These are phyloP conservation scores for Metopolophium dirhodum DNA, from an alignment of 1,140 invertebrate species.

Conservation along the genomic window DNA sequence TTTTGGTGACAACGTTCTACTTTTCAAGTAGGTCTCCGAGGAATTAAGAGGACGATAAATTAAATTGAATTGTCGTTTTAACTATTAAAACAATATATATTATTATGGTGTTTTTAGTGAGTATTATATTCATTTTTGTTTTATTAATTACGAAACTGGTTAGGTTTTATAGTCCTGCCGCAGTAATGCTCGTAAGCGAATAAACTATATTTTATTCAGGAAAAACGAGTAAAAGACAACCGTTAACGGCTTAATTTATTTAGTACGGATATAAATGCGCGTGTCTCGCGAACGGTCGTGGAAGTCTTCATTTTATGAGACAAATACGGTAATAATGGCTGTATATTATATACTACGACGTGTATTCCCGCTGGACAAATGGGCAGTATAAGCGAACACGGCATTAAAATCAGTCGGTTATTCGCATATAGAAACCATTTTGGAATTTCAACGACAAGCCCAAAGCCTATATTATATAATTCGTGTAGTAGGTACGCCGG, in stretches of 20 bases:
- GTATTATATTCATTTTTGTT: not conserved
- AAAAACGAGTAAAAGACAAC: slow-evolving; percentile 39
- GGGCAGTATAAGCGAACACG: not conserved
- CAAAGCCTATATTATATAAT: not conserved
- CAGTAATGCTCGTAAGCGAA: slow-evolving; percentile 8
- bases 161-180: slow-evolving; percentile 33
- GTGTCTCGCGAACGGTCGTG: not conserved
- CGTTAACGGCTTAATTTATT: slow-evolving; percentile 53
- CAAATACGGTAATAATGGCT: not conserved
- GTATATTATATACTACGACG: not conserved
- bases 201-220: slow-evolving; percentile 13
- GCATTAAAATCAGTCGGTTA: not conserved
- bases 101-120: not conserved
- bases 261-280: slow-evolving; percentile 4
- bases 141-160: slow-evolving; percentile 51
- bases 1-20: slow-evolving; percentile 19
- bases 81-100: not conserved
- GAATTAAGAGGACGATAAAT: slow-evolving; percentile 36
- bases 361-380: not conserved
- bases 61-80: not conserved
- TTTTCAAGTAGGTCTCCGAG: slow-evolving; percentile 24
- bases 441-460: not conserved
- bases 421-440: not conserved
- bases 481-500: not conserved
- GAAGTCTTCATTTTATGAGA: slow-evolving; percentile 42